Evolutionary conservation across 2,888 invertebrate species (phyloP), one percentile per base, ranked within the genome.

Genomic region (Pristionchus fissidentatus): DNA sequence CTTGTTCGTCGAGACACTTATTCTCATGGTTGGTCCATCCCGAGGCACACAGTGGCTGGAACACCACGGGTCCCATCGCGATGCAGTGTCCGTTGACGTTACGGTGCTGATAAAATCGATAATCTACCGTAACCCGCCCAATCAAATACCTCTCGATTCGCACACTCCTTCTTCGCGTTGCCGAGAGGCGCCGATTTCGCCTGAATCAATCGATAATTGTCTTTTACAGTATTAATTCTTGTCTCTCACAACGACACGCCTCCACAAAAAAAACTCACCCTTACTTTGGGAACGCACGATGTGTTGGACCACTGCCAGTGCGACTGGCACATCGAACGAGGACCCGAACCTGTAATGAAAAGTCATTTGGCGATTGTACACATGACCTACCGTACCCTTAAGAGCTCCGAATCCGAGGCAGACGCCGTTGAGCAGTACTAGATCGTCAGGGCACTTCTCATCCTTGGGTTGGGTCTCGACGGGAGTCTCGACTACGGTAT

Each of bases 271-370:
- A 41, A 0, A 7, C 78, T n/a, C 38, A 78, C 78, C 43, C 49
- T 35, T 52, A 38, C 43, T 26, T 49, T 52, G 19, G 78, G 78
- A 10, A 78, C 38, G n/a, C 78, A 79, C 79, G 79, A 79, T 26
- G 79, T 79, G 57, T 79, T 79, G n/a, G 79, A 79, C 79, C 79
- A 79, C 29, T 79, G 79, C 79, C 79, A 79, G n/a, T 79, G 52
- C 35, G 79, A 79, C 26, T 38, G 41, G 41, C 79, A 79, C 79
- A 79, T 79, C n/a, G 55, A 57, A 43, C 57, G 38, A 38, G 38
- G 55, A 5, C 79, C 79, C 41, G 79, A 79, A 15, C 79, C 79
- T 79, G 41, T 15, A 77, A 77, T 2, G 49, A 49, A 49, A 29
- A 77, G 29, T 49, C 49, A 77, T 5, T 77, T 8, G 3, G 46